Base-by-base conservation (phyloP, 2,797 vertebrate species). In the Argyrosomus regius region DNA sequence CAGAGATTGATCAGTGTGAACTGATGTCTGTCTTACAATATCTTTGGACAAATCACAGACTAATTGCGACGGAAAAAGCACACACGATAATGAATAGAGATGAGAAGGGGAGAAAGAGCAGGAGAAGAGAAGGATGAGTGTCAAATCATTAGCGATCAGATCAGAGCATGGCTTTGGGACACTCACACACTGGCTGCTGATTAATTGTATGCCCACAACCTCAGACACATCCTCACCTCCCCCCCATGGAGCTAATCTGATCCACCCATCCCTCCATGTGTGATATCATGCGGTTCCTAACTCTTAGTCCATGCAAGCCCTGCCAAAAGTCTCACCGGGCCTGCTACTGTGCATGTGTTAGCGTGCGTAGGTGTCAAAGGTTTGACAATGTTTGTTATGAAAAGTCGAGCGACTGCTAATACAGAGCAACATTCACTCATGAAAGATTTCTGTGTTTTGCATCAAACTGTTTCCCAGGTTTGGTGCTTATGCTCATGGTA, bases 1-100 rank as follows among this genome's bases (percentile, higher is more conserved):
- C 39, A 50, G 67, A 58, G 66, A 81, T 26, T 77, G 75, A 85
- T 87, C 73, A 63, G 45, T 59, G 53, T 59, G 66, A 75, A 62
- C 53, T 5, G 3, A 5, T 9, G 56, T 31, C 53, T 62, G 66
- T 26, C 58, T 77, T 68, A 52, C 52, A 48, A 17, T 78, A 78
- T 84, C 87, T 89, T 50, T 78, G 85, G 75, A 90, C 66, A 77
- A 84, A 90, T 87, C 89, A 73, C n/a, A 43, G 39, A 45, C 66
- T 81, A 87, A 89, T 86, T 87, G 77, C 75, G 11, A 18, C 35
- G 7, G 58, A 67, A 79, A 39, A 68, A 76, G 50, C 64, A 28
- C 45, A 64, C 26, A 65, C 49, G 59, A 75, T 67, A 53, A 83
- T 59, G 75, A 84, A 71, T 68, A 72, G 75, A 82, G 83, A 75